These are phyloP conservation scores for Coluber constrictor DNA, from an alignment of 2,797 vertebrate species.

Conservation along the genomic window DNA sequence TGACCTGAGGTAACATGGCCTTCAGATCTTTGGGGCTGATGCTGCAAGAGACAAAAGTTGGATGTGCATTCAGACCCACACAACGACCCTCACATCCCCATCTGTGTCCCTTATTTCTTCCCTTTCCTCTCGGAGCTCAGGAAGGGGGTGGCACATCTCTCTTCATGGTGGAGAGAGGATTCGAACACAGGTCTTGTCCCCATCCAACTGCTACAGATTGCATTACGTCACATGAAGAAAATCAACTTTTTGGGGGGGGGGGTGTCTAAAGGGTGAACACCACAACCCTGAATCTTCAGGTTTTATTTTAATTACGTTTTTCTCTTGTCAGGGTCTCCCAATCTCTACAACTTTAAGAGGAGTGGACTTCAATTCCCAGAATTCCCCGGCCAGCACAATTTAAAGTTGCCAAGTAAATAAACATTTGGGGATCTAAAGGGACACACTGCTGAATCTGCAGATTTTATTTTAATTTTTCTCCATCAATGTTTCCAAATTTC, in stretches of 20 bases:
- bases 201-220: background rate
- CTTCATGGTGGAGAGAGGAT: background rate
- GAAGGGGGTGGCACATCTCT: background rate
- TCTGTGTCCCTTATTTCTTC: background rate
- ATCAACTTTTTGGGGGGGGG: background rate
- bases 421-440: background rate
- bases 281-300: rapidly evolving
- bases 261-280: background rate
- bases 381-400: too few species aligned
- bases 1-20: slow-evolving; percentile 70
- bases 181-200: background rate
- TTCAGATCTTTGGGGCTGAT: slow-evolving; percentile 73
- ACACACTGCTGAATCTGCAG: rapidly evolving
- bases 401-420: too few species aligned
- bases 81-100: background rate
- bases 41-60: slow-evolving; percentile 33
- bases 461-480: background rate
- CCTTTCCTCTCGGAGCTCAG: background rate
- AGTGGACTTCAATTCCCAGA: background rate
- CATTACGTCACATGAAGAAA: background rate
- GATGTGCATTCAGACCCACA: background rate
- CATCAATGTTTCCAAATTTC: too few species aligned
- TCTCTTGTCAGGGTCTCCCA: background rate
- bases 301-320: background rate
- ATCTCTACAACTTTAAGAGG: background rate